Percentiles rank a stretch among this genome's conserved stretches.
These are phyloP conservation scores for Drosophila mercatorum DNA, from an alignment of 2,888 invertebrate genomes.

Conservation along the genomic window DNA sequence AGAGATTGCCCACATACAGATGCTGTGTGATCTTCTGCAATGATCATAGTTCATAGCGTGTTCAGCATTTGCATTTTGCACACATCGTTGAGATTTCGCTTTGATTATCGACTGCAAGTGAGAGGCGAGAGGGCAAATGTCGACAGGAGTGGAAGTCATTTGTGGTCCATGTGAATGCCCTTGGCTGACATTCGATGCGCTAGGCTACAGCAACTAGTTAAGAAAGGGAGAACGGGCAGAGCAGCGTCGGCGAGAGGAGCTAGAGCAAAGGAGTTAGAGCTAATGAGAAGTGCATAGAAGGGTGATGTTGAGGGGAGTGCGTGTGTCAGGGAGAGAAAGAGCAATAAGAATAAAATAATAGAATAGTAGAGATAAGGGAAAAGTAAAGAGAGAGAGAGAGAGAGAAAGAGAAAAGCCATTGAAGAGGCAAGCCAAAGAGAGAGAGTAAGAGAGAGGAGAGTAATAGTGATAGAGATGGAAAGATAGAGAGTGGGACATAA, in stretches of 20 bases:
- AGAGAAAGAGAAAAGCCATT: too few species aligned
- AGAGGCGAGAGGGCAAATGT: slow-evolving; percentile 49
- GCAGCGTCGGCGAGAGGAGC: background rate
- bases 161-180: slow-evolving; percentile 38
- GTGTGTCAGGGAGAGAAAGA: background rate
- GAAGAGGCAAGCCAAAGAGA: too few species aligned
- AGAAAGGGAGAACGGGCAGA: too few species aligned
- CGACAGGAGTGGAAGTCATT: slow-evolving; percentile 38
- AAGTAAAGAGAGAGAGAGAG: background rate
- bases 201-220: background rate
- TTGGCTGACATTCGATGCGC: slow-evolving; percentile 31
- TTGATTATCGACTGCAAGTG: slow-evolving; percentile 56
- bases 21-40: slow-evolving; percentile 55
- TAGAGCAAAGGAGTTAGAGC: background rate
- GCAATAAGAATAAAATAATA: background rate
- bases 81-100: slow-evolving; percentile 68
- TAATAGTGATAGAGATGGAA: background rate
- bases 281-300: slow-evolving; percentile 1
- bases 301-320: background rate
- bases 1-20: slow-evolving; percentile 53
- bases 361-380: background rate
- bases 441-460: background rate
- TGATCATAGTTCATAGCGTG: slow-evolving; percentile 52
- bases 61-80: slow-evolving; percentile 69
- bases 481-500: background rate